Conservation (phyloP, 2,888 invertebrate species). For the Diarsia rubi region DNA sequence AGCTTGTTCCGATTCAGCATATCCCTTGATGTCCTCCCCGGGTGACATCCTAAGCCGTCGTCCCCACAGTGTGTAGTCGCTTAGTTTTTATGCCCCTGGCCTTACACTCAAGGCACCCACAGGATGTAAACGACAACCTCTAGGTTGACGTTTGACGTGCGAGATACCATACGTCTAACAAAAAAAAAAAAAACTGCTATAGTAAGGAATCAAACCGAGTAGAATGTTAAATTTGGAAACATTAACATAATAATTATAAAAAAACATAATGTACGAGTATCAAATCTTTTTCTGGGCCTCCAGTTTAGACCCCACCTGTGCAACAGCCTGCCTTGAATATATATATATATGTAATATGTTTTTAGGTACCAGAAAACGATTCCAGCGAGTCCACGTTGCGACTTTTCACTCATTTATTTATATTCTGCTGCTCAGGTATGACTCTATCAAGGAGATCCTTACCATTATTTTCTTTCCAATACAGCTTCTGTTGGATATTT, state of each 20-base stretch:
- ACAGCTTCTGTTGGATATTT: slow-evolving; percentile 62
- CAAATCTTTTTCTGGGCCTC: too few relatives aligned
- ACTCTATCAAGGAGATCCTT: slow-evolving; percentile 43
- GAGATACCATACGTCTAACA: too few relatives aligned
- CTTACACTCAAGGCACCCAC: background rate
- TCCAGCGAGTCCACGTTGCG: background rate
- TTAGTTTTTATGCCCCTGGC: background rate
- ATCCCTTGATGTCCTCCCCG: background rate
- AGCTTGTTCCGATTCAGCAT: background rate
- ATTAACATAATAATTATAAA: too few relatives aligned
- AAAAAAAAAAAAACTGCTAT: too few relatives aligned
- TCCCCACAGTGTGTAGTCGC: background rate
- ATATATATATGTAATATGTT: too few relatives aligned
- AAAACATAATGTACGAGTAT: too few relatives aligned
- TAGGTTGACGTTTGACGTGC: background rate
- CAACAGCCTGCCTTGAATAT: too few relatives aligned
- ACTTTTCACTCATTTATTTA: background rate
- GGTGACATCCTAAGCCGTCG: background rate
- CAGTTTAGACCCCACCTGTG: too few relatives aligned
- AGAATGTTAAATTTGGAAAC: too few relatives aligned
- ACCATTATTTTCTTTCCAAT: slow-evolving; percentile 72
- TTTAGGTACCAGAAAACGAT: too few relatives aligned
- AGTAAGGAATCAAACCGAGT: too few relatives aligned
- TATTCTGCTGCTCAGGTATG: background rate
- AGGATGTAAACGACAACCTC: background rate